Percentiles rank a stretch among this genome's conserved stretches.
Evolutionary conservation across 2,113 vertebrate genomes (phyloP).

Genomic region (Pterocles burchelli): DNA sequence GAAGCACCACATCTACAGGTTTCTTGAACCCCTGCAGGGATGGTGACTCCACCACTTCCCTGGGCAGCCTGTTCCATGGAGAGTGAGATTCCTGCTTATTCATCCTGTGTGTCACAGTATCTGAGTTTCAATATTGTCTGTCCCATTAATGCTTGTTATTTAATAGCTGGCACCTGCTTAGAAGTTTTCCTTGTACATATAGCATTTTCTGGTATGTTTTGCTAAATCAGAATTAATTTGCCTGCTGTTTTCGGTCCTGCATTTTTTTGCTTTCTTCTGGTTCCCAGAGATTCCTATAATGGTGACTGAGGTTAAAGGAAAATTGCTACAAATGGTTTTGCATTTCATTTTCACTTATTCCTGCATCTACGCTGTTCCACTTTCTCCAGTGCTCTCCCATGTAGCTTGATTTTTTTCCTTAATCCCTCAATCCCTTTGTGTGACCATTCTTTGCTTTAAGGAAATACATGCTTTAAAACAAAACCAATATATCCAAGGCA

Average conservation of each 20-base stretch:
- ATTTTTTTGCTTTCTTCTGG: background rate
- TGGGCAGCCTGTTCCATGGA: background rate
- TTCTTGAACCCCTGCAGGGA: too few relatives aligned
- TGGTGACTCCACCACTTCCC: too few relatives aligned
- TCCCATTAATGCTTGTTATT: background rate
- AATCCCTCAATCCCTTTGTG: background rate
- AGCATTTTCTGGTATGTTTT: background rate
- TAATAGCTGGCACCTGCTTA: background rate
- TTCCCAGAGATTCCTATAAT: background rate
- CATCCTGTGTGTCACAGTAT: background rate
- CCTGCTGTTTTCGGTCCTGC: background rate
- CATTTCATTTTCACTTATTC: background rate
- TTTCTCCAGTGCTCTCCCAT: background rate
- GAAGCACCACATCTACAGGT: too few relatives aligned
- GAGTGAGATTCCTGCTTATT: background rate
- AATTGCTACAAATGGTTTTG: background rate
- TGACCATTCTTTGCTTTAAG: background rate
- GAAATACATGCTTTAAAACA: background rate
- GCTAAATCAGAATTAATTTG: background rate
- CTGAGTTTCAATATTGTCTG: background rate
- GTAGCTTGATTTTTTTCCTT: background rate
- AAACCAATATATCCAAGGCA: background rate
- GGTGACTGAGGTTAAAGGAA: background rate
- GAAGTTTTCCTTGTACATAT: background rate
- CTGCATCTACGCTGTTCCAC: background rate